These are phyloP conservation scores for Drosophila ogumai DNA, from an alignment of 1,140 invertebrate genomes.

Conservation along the genomic window DNA sequence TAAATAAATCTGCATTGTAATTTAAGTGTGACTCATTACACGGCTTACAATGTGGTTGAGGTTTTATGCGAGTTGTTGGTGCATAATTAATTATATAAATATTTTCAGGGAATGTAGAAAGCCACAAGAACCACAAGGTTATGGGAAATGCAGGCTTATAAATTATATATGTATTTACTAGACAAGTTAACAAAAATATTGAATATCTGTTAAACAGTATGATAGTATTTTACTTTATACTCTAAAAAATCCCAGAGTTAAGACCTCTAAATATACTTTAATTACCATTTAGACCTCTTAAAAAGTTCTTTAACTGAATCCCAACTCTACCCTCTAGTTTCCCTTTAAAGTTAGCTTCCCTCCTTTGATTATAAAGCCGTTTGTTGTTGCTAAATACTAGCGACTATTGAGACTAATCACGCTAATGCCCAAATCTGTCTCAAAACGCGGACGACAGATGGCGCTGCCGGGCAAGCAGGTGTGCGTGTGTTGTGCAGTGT, in stretches of 20 bases:
- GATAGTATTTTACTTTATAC: background rate
- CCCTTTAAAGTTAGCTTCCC: slow-evolving; percentile 1
- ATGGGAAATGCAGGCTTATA: background rate
- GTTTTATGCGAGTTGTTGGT: too few relatives aligned
- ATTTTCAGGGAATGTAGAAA: background rate
- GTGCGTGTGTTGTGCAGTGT: slow-evolving; percentile 19
- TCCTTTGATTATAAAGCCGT: background rate
- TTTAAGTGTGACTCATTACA: background rate
- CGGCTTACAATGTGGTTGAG: background rate
- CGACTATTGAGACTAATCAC: slow-evolving; percentile 76
- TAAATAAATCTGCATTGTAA: slow-evolving; percentile 1
- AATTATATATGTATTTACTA: too few relatives aligned
- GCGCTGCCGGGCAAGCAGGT: slow-evolving; percentile 27
- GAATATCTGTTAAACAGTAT: background rate
- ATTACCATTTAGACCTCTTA: too few relatives aligned
- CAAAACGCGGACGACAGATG: slow-evolving; percentile 68
- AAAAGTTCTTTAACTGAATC: too few relatives aligned
- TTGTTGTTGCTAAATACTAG: slow-evolving; percentile 52
- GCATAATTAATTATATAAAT: background rate
- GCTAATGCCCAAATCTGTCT: slow-evolving; percentile 75
- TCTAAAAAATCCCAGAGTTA: background rate
- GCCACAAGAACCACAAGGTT: background rate
- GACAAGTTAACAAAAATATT: rapidly evolving
- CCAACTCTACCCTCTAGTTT: background rate
- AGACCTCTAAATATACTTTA: background rate